Conservation (phyloP, 2,113 vertebrate species). For the Ophthalmolycus amberensis region DNA sequence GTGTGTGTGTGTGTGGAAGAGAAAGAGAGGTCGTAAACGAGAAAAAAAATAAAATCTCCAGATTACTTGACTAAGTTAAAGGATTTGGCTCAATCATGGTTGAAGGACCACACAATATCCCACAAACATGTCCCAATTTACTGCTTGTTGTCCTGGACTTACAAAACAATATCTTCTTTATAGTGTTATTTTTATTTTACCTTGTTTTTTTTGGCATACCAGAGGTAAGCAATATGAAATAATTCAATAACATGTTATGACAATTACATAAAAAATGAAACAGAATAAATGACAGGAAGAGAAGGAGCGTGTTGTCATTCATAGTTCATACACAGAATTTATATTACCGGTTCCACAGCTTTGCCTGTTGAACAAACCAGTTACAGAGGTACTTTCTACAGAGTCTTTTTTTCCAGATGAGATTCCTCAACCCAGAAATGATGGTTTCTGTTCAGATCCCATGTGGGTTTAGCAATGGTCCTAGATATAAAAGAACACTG, state of each 20-base stretch:
- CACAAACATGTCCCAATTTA: neutral
- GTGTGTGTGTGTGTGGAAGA: slow-evolving; percentile 6
- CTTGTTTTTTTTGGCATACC: too few species aligned
- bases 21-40: too few species aligned
- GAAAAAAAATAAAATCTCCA: too few species aligned
- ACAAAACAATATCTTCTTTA: neutral
- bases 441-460: neutral
- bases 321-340: neutral
- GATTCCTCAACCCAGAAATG: too few species aligned
- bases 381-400: neutral
- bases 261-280: neutral
- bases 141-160: neutral
- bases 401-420: neutral
- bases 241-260: neutral
- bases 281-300: neutral
- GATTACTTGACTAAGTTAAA: too few species aligned
- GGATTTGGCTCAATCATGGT: too few species aligned
- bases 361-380: neutral
- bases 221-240: neutral
- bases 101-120: too few species aligned
- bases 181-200: neutral
- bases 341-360: too few species aligned
- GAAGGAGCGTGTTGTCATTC: neutral
- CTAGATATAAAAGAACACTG: neutral
- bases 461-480: neutral